A percentile compares a stretch with the other conserved stretches of the same genome.
Evolutionary conservation across 2,888 invertebrate genomes (phyloP).

Genomic region (Leptura quadrifasciata): DNA sequence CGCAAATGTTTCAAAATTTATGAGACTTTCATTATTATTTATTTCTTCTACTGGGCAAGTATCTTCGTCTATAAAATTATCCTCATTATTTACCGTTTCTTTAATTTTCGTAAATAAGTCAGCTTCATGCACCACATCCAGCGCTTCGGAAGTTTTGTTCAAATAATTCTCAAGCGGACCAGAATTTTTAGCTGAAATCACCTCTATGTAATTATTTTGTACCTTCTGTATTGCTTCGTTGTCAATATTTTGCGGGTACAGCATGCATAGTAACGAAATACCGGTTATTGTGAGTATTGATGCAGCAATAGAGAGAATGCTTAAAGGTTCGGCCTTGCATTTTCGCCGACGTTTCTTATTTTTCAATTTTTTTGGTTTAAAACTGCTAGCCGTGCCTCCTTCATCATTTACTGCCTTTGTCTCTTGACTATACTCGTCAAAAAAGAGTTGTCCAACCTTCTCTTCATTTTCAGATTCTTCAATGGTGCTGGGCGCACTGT

Average conservation of each 20-base stretch:
- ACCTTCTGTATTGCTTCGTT: constrained; percentile 32
- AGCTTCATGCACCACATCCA: constrained; percentile 39
- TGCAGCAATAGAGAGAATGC: constrained; percentile 61
- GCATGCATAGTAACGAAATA: constrained; percentile 62
- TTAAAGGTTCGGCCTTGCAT: constrained; percentile 52
- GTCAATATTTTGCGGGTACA: constrained; percentile 55
- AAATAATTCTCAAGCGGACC: constrained; percentile 33
- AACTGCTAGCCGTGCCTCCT: background rate
- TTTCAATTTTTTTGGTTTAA: constrained; percentile 23
- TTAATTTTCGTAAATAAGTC: constrained; percentile 36
- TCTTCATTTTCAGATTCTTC: constrained; percentile 23
- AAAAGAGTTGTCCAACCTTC: background rate
- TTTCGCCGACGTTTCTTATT: constrained; percentile 17
- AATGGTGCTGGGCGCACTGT: background rate
- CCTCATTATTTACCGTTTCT: constrained; percentile 26
- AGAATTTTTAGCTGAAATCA: constrained; percentile 14
- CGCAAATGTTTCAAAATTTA: background rate
- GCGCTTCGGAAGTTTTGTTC: constrained; percentile 46
- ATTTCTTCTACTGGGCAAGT: constrained; percentile 41
- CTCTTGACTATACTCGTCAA: background rate
- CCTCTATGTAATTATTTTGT: constrained; percentile 40
- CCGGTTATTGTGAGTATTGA: constrained; percentile 65
- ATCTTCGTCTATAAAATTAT: constrained; percentile 25
- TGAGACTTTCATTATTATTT: constrained; percentile 5
- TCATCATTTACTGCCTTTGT: background rate